Conservation (phyloP, 2,888 invertebrate genomes). For the Cotesia congregata region DNA sequence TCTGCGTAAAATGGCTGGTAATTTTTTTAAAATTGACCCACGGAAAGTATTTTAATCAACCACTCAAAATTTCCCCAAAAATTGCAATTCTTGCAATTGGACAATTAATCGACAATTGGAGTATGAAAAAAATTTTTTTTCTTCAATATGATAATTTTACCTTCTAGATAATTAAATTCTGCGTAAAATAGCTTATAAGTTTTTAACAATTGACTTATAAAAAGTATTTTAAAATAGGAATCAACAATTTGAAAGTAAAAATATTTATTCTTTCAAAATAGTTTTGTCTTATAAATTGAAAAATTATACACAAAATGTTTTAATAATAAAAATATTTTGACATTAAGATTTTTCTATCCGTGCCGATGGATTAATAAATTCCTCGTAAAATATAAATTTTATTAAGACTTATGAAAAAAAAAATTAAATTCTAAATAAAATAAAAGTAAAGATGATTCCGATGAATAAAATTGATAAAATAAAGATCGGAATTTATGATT, state of each 20-base stretch:
- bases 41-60: no score
- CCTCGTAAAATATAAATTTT: neutral
- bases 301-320: no score
- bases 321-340: no score
- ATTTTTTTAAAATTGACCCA: no score
- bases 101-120: neutral
- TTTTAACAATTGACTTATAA: no score
- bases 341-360: no score
- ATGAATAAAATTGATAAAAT: conserved; percentile 7
- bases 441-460: conserved; percentile 10
- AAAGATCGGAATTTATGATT: conserved; percentile 15
- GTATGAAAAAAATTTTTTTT: neutral
- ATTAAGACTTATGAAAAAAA: neutral
- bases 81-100: no score
- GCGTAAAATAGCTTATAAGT: neutral
- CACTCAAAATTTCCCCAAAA: no score
- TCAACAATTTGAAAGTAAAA: no score
- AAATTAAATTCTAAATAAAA: neutral
- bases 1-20: neutral
- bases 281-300: no score
- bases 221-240: no score
- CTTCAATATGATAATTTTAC: neutral
- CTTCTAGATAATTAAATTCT: neutral
- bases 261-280: no score
- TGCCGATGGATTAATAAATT: neutral